phyloP scores from a whole-genome alignment of 2,888 invertebrate species.

The Azorinus chamasolen region DNA sequence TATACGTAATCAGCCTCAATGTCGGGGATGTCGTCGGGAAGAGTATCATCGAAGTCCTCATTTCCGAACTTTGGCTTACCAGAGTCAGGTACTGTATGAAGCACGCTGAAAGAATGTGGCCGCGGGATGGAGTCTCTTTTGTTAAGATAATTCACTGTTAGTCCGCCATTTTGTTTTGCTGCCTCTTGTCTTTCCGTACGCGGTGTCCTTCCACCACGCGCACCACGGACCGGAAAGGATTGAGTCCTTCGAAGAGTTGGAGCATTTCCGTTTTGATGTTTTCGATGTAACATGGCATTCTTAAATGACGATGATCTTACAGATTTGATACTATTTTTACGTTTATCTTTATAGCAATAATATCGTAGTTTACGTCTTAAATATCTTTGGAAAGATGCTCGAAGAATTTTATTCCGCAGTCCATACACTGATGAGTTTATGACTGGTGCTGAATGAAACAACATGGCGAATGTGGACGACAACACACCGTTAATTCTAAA shows the following conservation, averaged over 20 bases:
- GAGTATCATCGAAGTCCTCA: conserved; percentile 17
- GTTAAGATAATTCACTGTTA: conserved; percentile 18
- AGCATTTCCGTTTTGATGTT: conserved; percentile 35
- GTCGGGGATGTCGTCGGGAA: conserved; percentile 45
- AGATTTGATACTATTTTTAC: conserved; percentile 74
- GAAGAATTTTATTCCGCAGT: conserved; percentile 78
- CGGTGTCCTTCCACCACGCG: conserved; percentile 3
- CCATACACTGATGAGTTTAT: conserved; percentile 81
- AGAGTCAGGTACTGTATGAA: conserved; percentile 32
- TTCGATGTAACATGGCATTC: conserved; percentile 31
- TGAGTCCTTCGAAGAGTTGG: conserved; percentile 55
- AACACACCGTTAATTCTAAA: conserved; percentile 63
- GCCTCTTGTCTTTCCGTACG: conserved; percentile 4
- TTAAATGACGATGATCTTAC: conserved; percentile 66
- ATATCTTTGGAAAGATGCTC: conserved; percentile 78
- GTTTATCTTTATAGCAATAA: conserved; percentile 75
- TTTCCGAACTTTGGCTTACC: neutral
- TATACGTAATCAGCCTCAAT: conserved; percentile 44
- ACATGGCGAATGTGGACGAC: conserved; percentile 73
- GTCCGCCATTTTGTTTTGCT: conserved; percentile 39
- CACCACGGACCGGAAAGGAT: conserved; percentile 61
- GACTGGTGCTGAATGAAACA: conserved; percentile 79
- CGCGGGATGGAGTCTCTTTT: conserved; percentile 43
- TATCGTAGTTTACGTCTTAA: conserved; percentile 71
- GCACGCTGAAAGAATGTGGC: conserved; percentile 72